Percentiles rank a stretch among this genome's conserved stretches.
These are phyloP conservation scores for Lordiphosa mommai DNA, from an alignment of 1,140 invertebrate species.

Conservation along the genomic window DNA sequence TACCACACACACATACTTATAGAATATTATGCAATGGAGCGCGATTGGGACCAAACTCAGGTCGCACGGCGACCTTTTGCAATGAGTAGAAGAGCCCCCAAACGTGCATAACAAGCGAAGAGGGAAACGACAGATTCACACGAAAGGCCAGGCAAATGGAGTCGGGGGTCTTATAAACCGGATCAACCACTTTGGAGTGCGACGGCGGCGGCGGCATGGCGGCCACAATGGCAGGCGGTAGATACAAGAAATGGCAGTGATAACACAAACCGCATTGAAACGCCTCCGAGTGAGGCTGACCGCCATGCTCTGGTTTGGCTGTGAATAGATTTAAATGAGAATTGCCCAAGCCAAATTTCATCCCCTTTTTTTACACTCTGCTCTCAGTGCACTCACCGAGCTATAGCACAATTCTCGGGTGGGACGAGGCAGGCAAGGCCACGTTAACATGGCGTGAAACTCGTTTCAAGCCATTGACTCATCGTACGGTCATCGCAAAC, in stretches of 20 bases:
- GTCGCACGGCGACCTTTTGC: slow-evolving; percentile 17
- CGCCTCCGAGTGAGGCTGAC: slow-evolving; percentile 8
- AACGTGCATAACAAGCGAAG: slow-evolving; percentile 17
- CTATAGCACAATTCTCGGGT: neutral
- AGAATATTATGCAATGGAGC: slow-evolving; percentile 2
- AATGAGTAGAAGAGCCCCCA: slow-evolving; percentile 11
- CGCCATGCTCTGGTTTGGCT: slow-evolving; percentile 42
- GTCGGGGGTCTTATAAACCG: slow-evolving; percentile 45
- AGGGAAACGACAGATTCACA: slow-evolving; percentile 30
- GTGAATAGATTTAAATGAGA: slow-evolving; percentile 57
- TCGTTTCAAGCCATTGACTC: slow-evolving; percentile 47
- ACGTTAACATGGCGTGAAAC: slow-evolving; percentile 8
- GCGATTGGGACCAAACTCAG: no score
- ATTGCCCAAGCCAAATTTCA: slow-evolving; percentile 37
- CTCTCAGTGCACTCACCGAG: slow-evolving; percentile 27
- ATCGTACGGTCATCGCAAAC: slow-evolving; percentile 47
- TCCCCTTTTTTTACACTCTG: slow-evolving; percentile 35
- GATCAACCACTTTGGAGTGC: slow-evolving; percentile 62
- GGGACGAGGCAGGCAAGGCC: slow-evolving; percentile 2
- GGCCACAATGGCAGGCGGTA: slow-evolving; percentile 46
- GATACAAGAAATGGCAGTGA: slow-evolving; percentile 56
- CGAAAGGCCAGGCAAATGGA: slow-evolving; percentile 13
- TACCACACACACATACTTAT: neutral
- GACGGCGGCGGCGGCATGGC: slow-evolving; percentile 29
- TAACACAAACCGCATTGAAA: slow-evolving; percentile 45